phyloP scores from a whole-genome alignment of 2,888 invertebrate species.

The Lissocephala sabroskyi region DNA sequence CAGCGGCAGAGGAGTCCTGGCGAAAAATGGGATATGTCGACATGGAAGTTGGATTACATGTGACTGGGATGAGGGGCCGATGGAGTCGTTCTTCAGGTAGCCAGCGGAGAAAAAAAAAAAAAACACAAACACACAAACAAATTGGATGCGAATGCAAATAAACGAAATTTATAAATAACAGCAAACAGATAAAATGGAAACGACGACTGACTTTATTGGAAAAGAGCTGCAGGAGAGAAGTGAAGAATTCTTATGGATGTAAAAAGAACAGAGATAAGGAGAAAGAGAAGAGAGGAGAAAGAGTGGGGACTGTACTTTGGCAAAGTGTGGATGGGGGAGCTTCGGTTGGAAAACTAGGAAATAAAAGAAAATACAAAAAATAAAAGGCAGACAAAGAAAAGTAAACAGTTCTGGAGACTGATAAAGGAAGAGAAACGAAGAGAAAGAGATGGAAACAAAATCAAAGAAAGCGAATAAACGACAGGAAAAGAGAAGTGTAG shows the following conservation, averaged over 20 bases:
- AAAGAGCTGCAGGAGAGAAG: no score
- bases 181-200: slow-evolving; percentile 28
- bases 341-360: no score
- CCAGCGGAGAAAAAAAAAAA: slow-evolving; percentile 18
- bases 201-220: no score
- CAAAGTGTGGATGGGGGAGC: no score
- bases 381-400: no score
- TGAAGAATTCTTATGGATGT: not conserved
- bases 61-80: not conserved
- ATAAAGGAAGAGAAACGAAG: slow-evolving; percentile 4
- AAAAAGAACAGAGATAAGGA: not conserved
- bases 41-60: no score
- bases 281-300: no score
- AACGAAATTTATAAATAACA: slow-evolving; percentile 68
- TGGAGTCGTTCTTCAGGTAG: slow-evolving; percentile 9
- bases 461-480: not conserved
- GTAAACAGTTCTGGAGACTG: no score
- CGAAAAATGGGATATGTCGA: no score
- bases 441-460: not conserved
- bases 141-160: slow-evolving; percentile 69
- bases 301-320: no score
- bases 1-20: not conserved
- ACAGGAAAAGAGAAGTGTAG: no score
- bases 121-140: slow-evolving; percentile 52
- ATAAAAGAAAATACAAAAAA: no score